These are phyloP conservation scores for Orbicella faveolata DNA, from an alignment of 64 coral and sea anemone species.

Conservation along the genomic window DNA sequence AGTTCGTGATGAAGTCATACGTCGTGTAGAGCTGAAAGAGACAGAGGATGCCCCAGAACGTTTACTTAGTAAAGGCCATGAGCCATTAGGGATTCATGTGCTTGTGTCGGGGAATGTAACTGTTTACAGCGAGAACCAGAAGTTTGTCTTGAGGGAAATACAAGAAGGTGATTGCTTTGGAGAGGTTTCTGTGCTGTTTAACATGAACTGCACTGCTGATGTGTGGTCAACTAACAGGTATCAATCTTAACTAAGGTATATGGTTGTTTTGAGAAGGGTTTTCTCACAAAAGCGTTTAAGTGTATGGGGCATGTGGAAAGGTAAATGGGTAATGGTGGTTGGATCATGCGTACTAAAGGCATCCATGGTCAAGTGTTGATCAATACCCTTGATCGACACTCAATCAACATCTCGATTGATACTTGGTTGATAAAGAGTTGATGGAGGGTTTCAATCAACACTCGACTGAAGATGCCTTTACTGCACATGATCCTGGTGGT, in stretches of 20 bases:
- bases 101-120: constrained; percentile 66
- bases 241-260: background rate
- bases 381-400: no score
- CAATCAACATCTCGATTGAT: no score
- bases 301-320: no score
- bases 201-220: constrained; percentile 77
- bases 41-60: constrained; percentile 17
- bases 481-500: no score
- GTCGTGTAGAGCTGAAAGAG: constrained; percentile 26
- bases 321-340: no score
- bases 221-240: constrained; percentile 60
- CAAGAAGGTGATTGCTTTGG: constrained; percentile 75
- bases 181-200: constrained; percentile 76
- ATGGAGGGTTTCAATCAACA: no score
- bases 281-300: no score
- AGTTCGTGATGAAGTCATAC: constrained; percentile 50
- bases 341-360: no score
- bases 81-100: constrained; percentile 62
- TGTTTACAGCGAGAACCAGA: constrained; percentile 52
- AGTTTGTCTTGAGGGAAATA: constrained; percentile 65
- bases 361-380: no score
- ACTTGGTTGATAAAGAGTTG: no score
- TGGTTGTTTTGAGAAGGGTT: background rate
- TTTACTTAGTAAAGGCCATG: constrained; percentile 63
- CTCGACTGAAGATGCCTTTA: no score